Evolutionary conservation across 37 sponge, comb jelly and placozoan genomes (phyloP).

Genomic region (Sycon ciliatum): DNA sequence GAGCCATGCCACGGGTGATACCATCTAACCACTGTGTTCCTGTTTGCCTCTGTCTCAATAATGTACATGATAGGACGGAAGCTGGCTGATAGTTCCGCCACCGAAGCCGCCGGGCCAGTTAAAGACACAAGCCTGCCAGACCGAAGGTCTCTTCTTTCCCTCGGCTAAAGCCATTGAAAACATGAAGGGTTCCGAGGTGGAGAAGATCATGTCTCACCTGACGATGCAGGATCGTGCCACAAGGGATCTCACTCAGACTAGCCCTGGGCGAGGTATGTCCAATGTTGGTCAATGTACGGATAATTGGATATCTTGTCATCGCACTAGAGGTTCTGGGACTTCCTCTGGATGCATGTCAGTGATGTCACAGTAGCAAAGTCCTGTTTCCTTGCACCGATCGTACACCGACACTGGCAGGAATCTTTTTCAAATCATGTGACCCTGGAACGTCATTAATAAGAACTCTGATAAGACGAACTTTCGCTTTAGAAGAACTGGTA

Average conservation of each 20-base stretch:
- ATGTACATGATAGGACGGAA: neutral
- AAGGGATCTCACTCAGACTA: constrained; percentile 20
- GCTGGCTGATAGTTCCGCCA: neutral
- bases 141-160: constrained; percentile 65
- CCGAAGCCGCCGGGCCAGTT: neutral
- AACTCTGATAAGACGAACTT: no score
- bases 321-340: no score
- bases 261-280: constrained; percentile 59
- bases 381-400: no score
- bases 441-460: no score
- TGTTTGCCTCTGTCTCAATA: neutral
- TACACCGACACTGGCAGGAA: no score
- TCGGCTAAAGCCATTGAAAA: constrained; percentile 41
- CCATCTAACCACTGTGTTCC: neutral
- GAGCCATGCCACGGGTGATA: no score
- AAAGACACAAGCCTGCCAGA: constrained; percentile 39
- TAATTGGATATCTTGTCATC: no score
- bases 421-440: no score
- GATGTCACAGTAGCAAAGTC: no score
- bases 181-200: constrained; percentile 15
- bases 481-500: no score
- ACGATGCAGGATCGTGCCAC: neutral
- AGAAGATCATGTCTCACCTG: neutral
- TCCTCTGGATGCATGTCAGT: no score
- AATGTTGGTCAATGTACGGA: no score